Base-by-base conservation (phyloP, 2,113 vertebrate species). In the Ranitomeya variabilis region DNA sequence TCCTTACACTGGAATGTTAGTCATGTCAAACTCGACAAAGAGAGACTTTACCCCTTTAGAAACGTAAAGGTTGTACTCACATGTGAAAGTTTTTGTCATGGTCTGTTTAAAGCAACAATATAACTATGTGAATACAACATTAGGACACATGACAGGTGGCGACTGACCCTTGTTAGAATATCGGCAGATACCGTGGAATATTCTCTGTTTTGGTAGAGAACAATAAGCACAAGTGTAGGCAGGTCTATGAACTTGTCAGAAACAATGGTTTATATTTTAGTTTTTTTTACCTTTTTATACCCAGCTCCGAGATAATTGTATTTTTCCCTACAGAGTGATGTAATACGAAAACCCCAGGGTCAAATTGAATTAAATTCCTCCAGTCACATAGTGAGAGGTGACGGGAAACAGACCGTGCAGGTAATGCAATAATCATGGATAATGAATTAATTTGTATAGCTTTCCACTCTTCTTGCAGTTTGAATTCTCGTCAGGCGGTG, bases 341-440 rank as follows among this genome's bases (percentile, higher is more conserved):
- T 99, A 12, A 99, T 98, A 93, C 93, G 95, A 91, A 99, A 98
- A 90, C 98, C 98, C 88, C 98, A 99, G 90, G 98, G 98, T 91
- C 98, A 99, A 92, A 97, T 99, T 89, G 97, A 99, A 92, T 94
- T 99, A 90, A 97, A 94, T 85, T 94, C 96, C 87, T 96, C 94
- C 82, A 98, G 97, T 92, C 97, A 92, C 89, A 97, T 99, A 89
- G 90, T 96, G 90, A 97, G 97, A 26, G 97, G 97, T 6, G 97
- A 99, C 23, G 97, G 96, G 82, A 99, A 98, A 90, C 98, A 99
- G 93, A 97, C 97, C 14, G 95, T 99, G 89, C 98, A 99, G 97
- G 98, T 99, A 91, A 76, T n/a, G 21, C n/a, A 77, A 67, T 64
- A 78, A 76, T 76, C 67, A 23, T 23, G n/a, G 69, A 76, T 86